Conservation (phyloP, 2,888 invertebrate species). For the Ceratothoa steindachneri region DNA sequence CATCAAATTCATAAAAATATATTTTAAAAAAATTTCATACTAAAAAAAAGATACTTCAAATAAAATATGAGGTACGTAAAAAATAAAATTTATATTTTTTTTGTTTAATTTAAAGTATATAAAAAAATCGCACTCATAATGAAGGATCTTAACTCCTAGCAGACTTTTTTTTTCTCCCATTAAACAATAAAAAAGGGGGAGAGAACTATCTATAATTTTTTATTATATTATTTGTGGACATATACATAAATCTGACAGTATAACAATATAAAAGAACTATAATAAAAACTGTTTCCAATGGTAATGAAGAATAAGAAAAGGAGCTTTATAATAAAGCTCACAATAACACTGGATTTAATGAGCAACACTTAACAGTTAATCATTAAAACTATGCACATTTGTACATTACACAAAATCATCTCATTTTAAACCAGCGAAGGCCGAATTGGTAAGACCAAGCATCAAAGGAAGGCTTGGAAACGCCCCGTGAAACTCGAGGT, state of each 20-base stretch:
- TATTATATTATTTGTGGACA: neutral
- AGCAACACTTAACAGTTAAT: neutral
- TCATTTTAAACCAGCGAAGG: too few relatives aligned
- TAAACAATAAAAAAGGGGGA: slow-evolving; percentile 4
- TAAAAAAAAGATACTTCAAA: neutral
- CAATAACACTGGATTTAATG: neutral
- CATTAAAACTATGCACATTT: slow-evolving; percentile 3
- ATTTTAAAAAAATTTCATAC: neutral
- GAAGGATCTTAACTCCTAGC: neutral
- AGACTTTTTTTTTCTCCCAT: neutral
- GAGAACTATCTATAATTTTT: neutral
- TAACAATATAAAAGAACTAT: slow-evolving; percentile 10
- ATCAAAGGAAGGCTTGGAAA: too few relatives aligned
- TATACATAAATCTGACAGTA: slow-evolving; percentile 13
- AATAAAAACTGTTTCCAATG: neutral
- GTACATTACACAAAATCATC: neutral
- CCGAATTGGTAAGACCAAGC: too few relatives aligned
- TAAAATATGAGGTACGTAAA: neutral
- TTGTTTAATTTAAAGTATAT: neutral
- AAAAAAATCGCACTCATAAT: neutral
- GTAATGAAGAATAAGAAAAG: neutral
- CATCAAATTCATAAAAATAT: neutral
- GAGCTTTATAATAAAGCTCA: too few relatives aligned
- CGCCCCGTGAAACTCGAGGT: too few relatives aligned
- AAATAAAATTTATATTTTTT: neutral